Base-by-base conservation (phyloP, 2,888 invertebrate genomes). In the Alviniconcha strummeri region DNA sequence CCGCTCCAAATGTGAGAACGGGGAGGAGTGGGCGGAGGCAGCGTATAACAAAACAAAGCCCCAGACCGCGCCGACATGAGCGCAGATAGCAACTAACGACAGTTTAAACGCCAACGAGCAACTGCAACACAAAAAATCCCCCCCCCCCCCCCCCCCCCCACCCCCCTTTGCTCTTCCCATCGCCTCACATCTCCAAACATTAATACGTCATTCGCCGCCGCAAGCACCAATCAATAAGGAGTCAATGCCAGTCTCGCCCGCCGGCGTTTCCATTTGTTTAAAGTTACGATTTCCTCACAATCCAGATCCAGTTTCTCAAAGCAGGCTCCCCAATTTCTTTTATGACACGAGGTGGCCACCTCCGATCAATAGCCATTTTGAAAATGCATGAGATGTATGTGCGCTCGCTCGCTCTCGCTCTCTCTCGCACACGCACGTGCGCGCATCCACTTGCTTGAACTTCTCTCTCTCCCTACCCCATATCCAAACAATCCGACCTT, bases 251-350 rank as follows among this genome's bases (percentile, higher is more conserved):
- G 19, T 19, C 17, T 7, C 60, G 71, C 13, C 71, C 71, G 13
- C n/a, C n/a, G 17, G n/a, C 7, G 8, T 3, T n/a, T 71, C 71
- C 17, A 71, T 71, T 71, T 71, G 71, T 71, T 71, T 71, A 19
- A 71, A 71, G 71, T 71, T 71, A 71, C 19, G 17, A 71, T 19
- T 71, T 71, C 19, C n/a, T 7, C n/a, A 7, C 7, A 60, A 17
- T 19, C 71, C 71, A 71, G 71, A 71, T 71, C 71, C 7, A 19
- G 71, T 71, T 71, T 71, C 71, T 60, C 60, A 60, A 60, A 60
- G 60, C 13, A 8, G 60, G 9, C 60, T 8, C 60, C 60, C 9
- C 60, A 60, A 60, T 60, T 60, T 60, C 60, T 60, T 60, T 60
- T 60, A 60, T 60, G 60, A 71, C n/a, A 71, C 17, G n/a, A 71